Base-by-base conservation (phyloP, 2,888 invertebrate species). In the Rapana venosa region DNA sequence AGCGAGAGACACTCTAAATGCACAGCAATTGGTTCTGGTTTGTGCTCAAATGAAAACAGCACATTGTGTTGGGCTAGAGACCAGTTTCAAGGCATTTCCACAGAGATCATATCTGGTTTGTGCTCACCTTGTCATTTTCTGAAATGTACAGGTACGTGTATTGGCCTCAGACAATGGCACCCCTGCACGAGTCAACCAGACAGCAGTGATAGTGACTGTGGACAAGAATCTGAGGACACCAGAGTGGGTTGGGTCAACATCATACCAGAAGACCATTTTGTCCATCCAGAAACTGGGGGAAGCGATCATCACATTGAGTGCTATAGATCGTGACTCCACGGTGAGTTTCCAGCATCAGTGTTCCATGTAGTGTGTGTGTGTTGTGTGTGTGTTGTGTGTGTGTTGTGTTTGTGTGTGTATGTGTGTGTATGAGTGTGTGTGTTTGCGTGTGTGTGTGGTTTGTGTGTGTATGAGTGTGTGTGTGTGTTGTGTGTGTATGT, bases 121-220 rank as follows among this genome's bases (percentile, higher is more conserved):
- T 47, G 47, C 47, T 47, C 47, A 47, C 47, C 47, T 8, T 2
- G 47, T 90, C n/a, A 35, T 26, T 88, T 8, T 56, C 35, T 58
- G 36, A 61, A 17, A 77, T 30, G 90, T 91, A 56, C 91, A 94
- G 94, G 88, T 94, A 58, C 93, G 94, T 66, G 93, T 95, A 4
- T 88, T 92, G 17, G 95, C 94, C 0, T 85, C 56, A 30, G 95
- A 96, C 91, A 94, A 95, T 85, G 95, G 95, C 20, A 88, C 70
- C 56, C 95, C 95, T 77, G 91, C 94, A 15, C 90, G 91, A 87
- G 93, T 92, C 13, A 93, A 92, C 47, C 91, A 91, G 15, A 92
- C 93, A 0, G 91, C 94, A 26, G 90, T 87, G 2, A 35, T 56
- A 17, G 93, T 95, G 35, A 93, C 92, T 4, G 92, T 96, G 8